Evolutionary conservation across 1,140 invertebrate species (phyloP).

Genomic region (Drosophila miranda): DNA sequence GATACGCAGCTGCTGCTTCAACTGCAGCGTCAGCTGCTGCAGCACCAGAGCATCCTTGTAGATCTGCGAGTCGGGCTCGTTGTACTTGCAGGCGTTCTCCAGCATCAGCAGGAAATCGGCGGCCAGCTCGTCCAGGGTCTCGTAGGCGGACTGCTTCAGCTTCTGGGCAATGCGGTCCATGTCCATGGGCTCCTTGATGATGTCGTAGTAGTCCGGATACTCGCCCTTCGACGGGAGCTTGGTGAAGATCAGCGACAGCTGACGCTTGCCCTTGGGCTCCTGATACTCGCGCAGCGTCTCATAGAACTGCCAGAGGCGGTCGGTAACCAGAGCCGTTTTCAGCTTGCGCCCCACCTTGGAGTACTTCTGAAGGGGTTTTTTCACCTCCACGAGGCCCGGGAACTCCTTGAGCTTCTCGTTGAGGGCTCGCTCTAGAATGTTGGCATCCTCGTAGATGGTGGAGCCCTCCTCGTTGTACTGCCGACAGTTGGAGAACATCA

Average conservation of each 20-base stretch:
- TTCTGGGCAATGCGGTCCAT: slow-evolving; percentile 97
- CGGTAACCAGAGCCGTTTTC: slow-evolving; percentile 83
- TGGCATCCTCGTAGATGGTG: slow-evolving; percentile 96
- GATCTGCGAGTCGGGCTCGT: slow-evolving; percentile 99
- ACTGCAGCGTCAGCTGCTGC: slow-evolving; percentile 95
- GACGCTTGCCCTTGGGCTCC: slow-evolving; percentile 92
- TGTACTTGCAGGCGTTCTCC: slow-evolving; percentile 99
- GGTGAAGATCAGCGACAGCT: slow-evolving; percentile 95
- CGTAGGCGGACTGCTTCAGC: slow-evolving; percentile 90
- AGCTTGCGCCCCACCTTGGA: slow-evolving; percentile 57
- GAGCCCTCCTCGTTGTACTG: slow-evolving; percentile 98
- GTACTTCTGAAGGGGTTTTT: slow-evolving; percentile 70
- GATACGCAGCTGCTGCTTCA: slow-evolving; percentile 92
- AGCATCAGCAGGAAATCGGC: slow-evolving; percentile 98
- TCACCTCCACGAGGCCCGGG: slow-evolving; percentile 68
- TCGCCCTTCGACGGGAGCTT: slow-evolving; percentile 96
- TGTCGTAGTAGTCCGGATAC: slow-evolving; percentile 98
- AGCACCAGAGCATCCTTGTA: slow-evolving; percentile 98
- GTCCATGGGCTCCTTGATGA: slow-evolving; percentile 98
- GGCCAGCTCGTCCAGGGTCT: slow-evolving; percentile 93
- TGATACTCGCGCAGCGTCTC: slow-evolving; percentile 94
- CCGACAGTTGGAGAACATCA: slow-evolving; percentile 98
- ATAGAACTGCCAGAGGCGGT: slow-evolving; percentile 93
- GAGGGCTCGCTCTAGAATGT: slow-evolving; percentile 92
- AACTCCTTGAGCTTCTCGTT: slow-evolving; percentile 92